Evolutionary conservation across 2,888 invertebrate genomes (phyloP).

Genomic region (Drosophila mimica): DNA sequence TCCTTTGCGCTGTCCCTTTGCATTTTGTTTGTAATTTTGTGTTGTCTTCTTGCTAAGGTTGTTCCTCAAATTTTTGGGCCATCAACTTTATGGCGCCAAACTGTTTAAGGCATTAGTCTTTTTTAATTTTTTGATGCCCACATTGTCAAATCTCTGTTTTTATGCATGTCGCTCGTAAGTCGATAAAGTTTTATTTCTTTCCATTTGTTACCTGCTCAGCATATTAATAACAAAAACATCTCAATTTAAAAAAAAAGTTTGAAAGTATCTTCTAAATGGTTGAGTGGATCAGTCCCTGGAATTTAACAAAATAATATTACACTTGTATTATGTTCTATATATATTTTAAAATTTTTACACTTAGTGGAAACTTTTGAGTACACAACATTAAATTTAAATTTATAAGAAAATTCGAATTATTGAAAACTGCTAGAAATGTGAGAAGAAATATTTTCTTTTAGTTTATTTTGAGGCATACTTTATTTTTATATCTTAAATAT

Average conservation of each 20-base stretch:
- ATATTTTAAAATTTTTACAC: not conserved
- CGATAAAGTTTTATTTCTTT: not conserved
- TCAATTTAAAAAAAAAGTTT: not conserved
- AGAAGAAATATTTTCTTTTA: not conserved
- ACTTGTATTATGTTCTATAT: not conserved
- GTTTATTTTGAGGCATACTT: not conserved
- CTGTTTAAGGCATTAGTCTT: conserved; percentile 55
- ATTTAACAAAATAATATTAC: not conserved
- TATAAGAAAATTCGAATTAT: not conserved
- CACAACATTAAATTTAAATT: not conserved
- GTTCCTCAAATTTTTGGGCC: conserved; percentile 35
- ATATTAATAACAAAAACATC: not conserved
- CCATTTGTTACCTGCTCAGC: not conserved
- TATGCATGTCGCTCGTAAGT: not conserved
- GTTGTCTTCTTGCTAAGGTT: conserved; percentile 7
- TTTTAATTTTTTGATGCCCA: conserved; percentile 38
- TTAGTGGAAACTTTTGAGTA: not conserved
- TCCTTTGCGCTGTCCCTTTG: conserved; percentile 45
- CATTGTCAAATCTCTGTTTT: conserved; percentile 22
- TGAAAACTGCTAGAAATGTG: not conserved
- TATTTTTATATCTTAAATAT: no score
- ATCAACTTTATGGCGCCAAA: conserved; percentile 53
- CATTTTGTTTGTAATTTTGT: conserved; percentile 52
- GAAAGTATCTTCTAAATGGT: not conserved
- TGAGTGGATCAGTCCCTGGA: not conserved